A percentile compares a stretch with the other conserved stretches of the same genome.
These are phyloP conservation scores for Proteles cristata DNA, from an alignment of 2,113 vertebrate species.

Conservation along the genomic window DNA sequence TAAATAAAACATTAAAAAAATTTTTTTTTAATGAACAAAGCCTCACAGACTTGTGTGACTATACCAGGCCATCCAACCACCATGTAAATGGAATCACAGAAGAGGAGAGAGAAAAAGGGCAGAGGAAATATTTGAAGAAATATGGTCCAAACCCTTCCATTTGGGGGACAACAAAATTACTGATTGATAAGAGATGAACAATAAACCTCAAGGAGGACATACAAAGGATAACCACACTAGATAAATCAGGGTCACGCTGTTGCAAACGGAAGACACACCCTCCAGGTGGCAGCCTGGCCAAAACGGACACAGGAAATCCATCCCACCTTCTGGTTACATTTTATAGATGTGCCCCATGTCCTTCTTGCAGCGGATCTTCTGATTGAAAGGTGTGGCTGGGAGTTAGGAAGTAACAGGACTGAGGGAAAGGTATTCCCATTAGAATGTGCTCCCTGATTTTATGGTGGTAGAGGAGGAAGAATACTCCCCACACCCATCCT, in stretches of 20 bases:
- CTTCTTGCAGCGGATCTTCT: background rate
- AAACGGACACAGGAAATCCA: background rate
- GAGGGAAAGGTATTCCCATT: background rate
- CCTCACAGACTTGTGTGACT: background rate
- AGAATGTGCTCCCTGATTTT: background rate
- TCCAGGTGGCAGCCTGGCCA: background rate
- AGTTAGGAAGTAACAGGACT: background rate
- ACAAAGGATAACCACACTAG: background rate
- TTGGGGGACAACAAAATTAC: background rate
- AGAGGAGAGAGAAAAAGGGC: background rate
- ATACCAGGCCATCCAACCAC: background rate
- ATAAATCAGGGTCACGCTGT: background rate
- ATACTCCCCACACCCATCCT: background rate
- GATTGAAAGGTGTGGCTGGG: background rate
- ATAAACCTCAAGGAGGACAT: background rate
- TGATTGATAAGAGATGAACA: background rate
- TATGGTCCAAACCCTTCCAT: background rate
- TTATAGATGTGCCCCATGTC: background rate
- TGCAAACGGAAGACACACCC: background rate
- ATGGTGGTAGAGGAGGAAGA: rapidly evolving
- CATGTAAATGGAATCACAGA: background rate
- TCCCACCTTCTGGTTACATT: background rate
- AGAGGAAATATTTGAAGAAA: background rate
- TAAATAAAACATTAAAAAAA: too few relatives aligned
- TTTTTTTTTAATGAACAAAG: background rate